phyloP scores from a whole-genome alignment of 2,113 vertebrate genomes.

The Burhinus oedicnemus region DNA sequence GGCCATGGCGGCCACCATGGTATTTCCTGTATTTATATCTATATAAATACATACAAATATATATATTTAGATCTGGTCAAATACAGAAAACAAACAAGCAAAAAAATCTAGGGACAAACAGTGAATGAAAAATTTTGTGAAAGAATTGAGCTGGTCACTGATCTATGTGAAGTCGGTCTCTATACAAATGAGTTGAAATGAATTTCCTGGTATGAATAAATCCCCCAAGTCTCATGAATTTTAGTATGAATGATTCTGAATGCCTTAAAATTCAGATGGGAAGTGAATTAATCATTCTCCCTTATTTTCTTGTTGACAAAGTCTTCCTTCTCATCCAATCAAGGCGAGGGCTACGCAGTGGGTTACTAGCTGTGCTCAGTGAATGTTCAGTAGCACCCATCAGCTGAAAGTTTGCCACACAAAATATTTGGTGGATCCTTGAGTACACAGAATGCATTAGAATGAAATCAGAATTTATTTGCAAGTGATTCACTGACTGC shows the following conservation, averaged over 20 bases:
- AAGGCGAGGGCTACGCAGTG: not conserved
- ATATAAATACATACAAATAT: not conserved
- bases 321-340: not conserved
- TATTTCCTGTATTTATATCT: not conserved
- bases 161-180: not conserved
- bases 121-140: not conserved
- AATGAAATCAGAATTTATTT: slow-evolving; percentile 64
- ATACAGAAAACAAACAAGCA: not conserved
- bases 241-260: slow-evolving; percentile 2
- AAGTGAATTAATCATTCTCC: slow-evolving; percentile 30
- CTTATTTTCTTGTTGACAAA: slow-evolving; percentile 48
- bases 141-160: not conserved
- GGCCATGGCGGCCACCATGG: not conserved
- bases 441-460: slow-evolving; percentile 19
- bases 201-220: slow-evolving; percentile 12
- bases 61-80: not conserved
- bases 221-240: slow-evolving; percentile 17
- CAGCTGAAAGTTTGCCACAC: slow-evolving; percentile 22
- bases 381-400: slow-evolving; percentile 19
- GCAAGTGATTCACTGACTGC: slow-evolving; percentile 19
- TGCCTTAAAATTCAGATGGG: not conserved
- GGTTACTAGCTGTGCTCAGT: not conserved
- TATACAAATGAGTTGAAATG: not conserved
- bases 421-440: slow-evolving; percentile 28
- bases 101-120: not conserved